A percentile compares a stretch with the other conserved stretches of the same genome.
phyloP scores from a whole-genome alignment of 2,113 vertebrate species.

The Pycnonotus jocosus region DNA sequence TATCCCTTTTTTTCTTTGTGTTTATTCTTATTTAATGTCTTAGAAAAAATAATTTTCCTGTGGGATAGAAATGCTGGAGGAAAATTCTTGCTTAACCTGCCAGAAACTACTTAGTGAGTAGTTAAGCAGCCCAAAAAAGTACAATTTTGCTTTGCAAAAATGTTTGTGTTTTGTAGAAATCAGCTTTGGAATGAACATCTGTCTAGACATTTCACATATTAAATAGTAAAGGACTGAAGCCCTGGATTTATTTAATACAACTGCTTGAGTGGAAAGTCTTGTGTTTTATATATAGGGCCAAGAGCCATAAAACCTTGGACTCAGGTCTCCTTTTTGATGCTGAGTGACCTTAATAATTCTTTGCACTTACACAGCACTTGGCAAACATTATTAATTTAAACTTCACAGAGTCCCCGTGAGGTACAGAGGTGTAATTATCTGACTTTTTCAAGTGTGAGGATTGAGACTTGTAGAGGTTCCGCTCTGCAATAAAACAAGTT shows the following conservation, averaged over 20 bases:
- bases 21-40: not conserved
- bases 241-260: not conserved
- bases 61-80: not conserved
- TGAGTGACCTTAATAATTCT: constrained; percentile 22
- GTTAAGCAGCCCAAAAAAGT: not conserved
- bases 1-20: not conserved
- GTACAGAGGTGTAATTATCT: constrained; percentile 17
- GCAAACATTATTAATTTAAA: constrained; percentile 29
- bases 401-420: not conserved
- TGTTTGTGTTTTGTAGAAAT: not conserved
- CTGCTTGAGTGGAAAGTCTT: not conserved
- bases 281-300: not conserved
- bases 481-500: constrained; percentile 12
- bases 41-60: not conserved
- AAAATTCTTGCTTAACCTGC: not conserved
- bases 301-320: not conserved
- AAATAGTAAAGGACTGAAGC: not conserved
- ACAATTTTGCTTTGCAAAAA: not conserved
- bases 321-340: not conserved
- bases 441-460: constrained; percentile 7
- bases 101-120: not conserved
- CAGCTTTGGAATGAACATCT: not conserved
- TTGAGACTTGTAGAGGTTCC: not conserved
- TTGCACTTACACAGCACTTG: not conserved
- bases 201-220: not conserved